Base-by-base conservation (phyloP, 2,113 vertebrate genomes). In the mouse (Mus musculus) region DNA sequence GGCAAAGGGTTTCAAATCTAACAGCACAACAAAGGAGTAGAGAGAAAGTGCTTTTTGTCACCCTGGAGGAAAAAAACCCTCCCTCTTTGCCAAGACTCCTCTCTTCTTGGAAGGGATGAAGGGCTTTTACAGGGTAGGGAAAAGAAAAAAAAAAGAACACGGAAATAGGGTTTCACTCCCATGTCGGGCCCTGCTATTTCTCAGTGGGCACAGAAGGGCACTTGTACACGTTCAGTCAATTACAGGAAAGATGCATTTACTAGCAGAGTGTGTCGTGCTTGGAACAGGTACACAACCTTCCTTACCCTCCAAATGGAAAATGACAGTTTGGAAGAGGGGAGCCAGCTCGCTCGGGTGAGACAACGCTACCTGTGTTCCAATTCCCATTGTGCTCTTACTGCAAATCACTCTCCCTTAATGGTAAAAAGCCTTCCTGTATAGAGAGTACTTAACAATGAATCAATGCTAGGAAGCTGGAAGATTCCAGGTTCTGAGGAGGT, bases 41-140 rank as follows among this genome's bases (percentile, higher is more conserved):
- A 80, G 3, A 97, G 54, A 96, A 97, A 92, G 97, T 85, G 63
- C 2, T 82, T 97, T 56, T 92, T 97, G 28, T 95, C 94, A 97
- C 82, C 71, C 91, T 94, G 94, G 92, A 93, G 61, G 88, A 59
- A 36, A 72, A 72, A 72, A 63, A 42, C 42, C 33, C 69, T 90
- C n/a, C 61, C 88, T 96, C 17, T 82, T 85, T 98, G 96, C 69
- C 86, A 90, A 93, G 93, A 88, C 93, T 93, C 92, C 89, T n/a
- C 97, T 95, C 28, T 97, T 13, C 93, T 98, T 97, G 94, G 89
- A 95, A 98, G 95, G 67, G 0, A 95, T 89, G 75, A 96, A 94
- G 95, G 94, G 33, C 80, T 97, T 98, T 98, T 93, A 87, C 20
- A 13, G 92, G 88, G 77, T 97, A 89, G 61, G 46, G 7, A 3